These are phyloP conservation scores for Condylura cristata DNA, from an alignment of 2,113 vertebrate genomes.

Conservation along the genomic window DNA sequence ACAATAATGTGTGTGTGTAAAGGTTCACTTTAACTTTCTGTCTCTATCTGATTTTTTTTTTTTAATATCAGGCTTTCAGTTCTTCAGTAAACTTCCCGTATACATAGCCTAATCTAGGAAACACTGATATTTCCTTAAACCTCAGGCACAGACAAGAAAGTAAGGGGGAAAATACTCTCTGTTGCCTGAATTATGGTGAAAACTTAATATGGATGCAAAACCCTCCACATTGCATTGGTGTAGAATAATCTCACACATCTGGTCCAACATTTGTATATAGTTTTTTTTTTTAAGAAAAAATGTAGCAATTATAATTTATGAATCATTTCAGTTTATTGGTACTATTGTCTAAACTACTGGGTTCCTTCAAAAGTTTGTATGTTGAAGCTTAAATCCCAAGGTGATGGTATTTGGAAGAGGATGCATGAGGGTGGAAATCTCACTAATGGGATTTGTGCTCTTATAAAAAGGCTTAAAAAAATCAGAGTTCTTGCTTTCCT, in stretches of 20 bases:
- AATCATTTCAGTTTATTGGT: slow-evolving; percentile 72
- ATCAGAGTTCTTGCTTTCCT: background rate
- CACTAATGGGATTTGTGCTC: background rate
- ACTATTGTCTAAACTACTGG: background rate
- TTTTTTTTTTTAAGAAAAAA: background rate
- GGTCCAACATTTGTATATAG: background rate
- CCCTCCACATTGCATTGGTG: background rate
- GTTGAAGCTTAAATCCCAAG: background rate
- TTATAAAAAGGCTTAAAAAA: background rate
- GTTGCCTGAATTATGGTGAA: background rate
- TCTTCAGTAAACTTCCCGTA: background rate
- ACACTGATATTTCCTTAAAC: background rate
- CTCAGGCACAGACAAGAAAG: background rate
- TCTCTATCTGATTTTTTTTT: background rate
- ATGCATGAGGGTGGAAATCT: background rate
- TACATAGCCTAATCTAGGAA: background rate
- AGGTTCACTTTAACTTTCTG: slow-evolving; percentile 8
- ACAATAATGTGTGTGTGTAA: background rate
- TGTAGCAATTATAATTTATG: slow-evolving; percentile 24
- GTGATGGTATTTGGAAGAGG: background rate
- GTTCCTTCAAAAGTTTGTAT: background rate
- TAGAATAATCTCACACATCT: slow-evolving; percentile 33
- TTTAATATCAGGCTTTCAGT: background rate
- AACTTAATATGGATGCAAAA: slow-evolving; percentile 8
- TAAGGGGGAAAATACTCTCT: background rate